A percentile compares a stretch with the other conserved stretches of the same genome.
Evolutionary conservation across 1,140 invertebrate genomes (phyloP).

Genomic region (Trichonephila clavipes): DNA sequence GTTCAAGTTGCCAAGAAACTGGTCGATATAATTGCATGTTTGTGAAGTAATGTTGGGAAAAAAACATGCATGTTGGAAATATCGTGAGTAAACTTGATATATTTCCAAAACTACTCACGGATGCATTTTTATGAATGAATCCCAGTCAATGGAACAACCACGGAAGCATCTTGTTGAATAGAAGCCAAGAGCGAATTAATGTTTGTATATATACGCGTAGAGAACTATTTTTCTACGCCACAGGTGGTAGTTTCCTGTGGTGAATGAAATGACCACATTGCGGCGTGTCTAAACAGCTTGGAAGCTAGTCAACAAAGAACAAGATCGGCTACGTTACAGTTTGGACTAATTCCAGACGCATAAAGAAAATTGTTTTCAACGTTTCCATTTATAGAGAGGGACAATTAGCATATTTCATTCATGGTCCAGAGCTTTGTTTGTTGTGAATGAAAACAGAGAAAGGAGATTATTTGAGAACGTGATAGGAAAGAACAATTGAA

Average conservation of each 20-base stretch:
- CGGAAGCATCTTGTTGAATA: constrained; percentile 4
- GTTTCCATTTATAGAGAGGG: not conserved
- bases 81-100: not conserved
- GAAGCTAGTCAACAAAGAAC: constrained; percentile 39
- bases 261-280: constrained; percentile 34
- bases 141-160: not conserved
- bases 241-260: constrained; percentile 24
- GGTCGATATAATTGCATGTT: constrained; percentile 3
- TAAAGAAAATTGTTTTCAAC: not conserved
- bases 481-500: too few relatives aligned
- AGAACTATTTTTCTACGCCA: constrained; percentile 22
- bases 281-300: constrained; percentile 32
- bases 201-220: constrained; percentile 9
- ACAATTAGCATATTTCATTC: constrained; percentile 48
- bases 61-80: not conserved
- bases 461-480: too few relatives aligned
- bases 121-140: constrained; percentile 32
- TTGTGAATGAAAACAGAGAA: constrained; percentile 22
- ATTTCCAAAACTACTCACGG: not conserved
- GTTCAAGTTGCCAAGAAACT: not conserved
- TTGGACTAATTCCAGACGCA: constrained; percentile 40
- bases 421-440: not conserved
- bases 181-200: constrained; percentile 22
- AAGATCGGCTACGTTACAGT: not conserved
- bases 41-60: not conserved